Percentiles rank a stretch among this genome's conserved stretches.
Evolutionary conservation across 64 coral and sea anemone genomes (phyloP).

Genomic region (Dendrophyllia cribrosa): DNA sequence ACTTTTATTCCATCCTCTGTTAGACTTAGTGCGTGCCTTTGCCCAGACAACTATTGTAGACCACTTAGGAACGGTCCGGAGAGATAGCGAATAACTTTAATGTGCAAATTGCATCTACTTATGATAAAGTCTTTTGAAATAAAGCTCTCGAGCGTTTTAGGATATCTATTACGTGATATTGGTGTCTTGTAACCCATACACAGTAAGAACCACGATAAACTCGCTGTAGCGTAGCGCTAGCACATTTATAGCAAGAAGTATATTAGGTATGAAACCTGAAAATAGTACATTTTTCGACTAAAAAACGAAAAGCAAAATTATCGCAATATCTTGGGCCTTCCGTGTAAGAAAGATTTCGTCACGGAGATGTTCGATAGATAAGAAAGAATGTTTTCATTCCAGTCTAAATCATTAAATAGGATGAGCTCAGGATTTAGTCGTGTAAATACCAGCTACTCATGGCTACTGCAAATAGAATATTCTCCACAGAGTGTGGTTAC

Average conservation of each 20-base stretch:
- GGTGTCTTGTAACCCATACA: neutral
- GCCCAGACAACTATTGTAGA: neutral
- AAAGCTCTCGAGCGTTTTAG: constrained; percentile 24
- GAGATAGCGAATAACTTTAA: constrained; percentile 28
- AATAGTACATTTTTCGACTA: neutral
- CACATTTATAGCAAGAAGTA: too few relatives aligned
- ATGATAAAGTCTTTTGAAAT: constrained; percentile 19
- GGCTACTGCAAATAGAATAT: neutral
- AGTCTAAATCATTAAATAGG: neutral
- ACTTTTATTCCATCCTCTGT: neutral
- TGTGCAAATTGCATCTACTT: constrained; percentile 51
- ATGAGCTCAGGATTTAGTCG: neutral
- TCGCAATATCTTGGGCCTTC: neutral
- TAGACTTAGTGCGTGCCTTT: neutral
- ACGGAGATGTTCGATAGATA: neutral
- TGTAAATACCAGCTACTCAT: neutral
- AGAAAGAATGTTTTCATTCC: neutral
- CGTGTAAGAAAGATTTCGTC: neutral
- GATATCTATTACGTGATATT: constrained; percentile 10
- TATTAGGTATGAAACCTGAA: neutral
- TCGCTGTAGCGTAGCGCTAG: neutral
- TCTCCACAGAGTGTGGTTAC: neutral
- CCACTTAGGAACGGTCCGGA: neutral
- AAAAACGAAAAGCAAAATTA: neutral
- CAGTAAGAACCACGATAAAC: neutral